These are phyloP conservation scores for Amphipyra berbera DNA, from an alignment of 2,888 invertebrate species.

Conservation along the genomic window DNA sequence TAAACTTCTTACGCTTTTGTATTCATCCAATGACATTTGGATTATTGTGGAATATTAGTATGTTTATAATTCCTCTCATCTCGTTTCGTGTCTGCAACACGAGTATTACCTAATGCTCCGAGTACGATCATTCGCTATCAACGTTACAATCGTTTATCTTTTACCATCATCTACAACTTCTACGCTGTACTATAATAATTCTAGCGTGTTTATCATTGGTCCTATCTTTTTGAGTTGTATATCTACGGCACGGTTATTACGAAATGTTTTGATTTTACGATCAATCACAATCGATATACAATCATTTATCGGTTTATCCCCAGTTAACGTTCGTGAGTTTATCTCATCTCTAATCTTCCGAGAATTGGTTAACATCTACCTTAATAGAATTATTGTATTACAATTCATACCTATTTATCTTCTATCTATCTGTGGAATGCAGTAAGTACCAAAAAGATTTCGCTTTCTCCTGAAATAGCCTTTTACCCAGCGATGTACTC, in stretches of 20 bases:
- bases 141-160: background rate
- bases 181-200: background rate
- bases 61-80: background rate
- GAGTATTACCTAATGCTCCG: background rate
- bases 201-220: background rate
- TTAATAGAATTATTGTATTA: slow-evolving; percentile 20
- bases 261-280: slow-evolving; percentile 24
- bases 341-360: slow-evolving; percentile 7
- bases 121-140: background rate
- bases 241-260: slow-evolving; percentile 30
- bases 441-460: background rate
- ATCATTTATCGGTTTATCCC: slow-evolving; percentile 28
- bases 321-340: slow-evolving; percentile 13
- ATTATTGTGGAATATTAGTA: background rate
- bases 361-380: background rate
- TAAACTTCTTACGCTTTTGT: no score
- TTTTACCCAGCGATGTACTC: no score
- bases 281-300: slow-evolving; percentile 35
- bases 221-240: background rate
- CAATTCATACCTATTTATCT: background rate
- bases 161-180: background rate
- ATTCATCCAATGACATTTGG: no score
- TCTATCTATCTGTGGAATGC: background rate
- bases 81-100: background rate
- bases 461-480: no score